Evolutionary conservation across 2,797 vertebrate species (phyloP).

Genomic region (Sciurus vulgaris): DNA sequence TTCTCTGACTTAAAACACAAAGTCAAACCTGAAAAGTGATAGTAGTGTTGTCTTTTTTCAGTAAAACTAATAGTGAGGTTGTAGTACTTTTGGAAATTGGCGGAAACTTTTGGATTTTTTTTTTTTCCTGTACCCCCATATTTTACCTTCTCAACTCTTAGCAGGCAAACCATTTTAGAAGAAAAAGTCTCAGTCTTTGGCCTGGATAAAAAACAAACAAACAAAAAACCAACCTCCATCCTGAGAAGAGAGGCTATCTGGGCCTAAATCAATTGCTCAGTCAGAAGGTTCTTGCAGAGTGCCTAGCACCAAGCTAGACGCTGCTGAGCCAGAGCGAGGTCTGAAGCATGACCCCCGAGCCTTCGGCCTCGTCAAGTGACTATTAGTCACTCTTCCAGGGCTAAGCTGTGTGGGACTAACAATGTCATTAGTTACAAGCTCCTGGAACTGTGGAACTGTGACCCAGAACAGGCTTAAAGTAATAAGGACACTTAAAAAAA

Average conservation of each 20-base stretch:
- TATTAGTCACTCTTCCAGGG: slow-evolving; percentile 55
- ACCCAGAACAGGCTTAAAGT: slow-evolving; percentile 47
- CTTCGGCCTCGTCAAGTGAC: not conserved
- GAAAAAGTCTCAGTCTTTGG: not conserved
- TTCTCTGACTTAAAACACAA: not conserved
- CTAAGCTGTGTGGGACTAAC: slow-evolving; percentile 45
- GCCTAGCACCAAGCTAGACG: not conserved
- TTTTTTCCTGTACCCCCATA: not conserved
- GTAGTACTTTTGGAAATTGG: slow-evolving; percentile 32
- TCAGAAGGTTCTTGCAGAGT: not conserved
- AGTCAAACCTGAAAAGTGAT: not conserved
- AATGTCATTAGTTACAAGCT: slow-evolving; percentile 63
- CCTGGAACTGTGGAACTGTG: not conserved
- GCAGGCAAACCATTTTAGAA: not conserved
- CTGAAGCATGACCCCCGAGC: not conserved
- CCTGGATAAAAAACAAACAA: not conserved
- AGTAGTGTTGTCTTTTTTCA: not conserved
- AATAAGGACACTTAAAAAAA: slow-evolving; percentile 43
- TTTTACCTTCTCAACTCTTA: slow-evolving; percentile 12
- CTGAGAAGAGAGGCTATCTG: slow-evolving; percentile 12
- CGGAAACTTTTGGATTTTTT: not conserved
- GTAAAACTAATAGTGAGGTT: not conserved
- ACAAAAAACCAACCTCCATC: not conserved
- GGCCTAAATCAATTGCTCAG: not conserved
- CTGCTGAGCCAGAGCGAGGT: not conserved